Percentiles rank a stretch among this genome's conserved stretches.
phyloP scores from a whole-genome alignment of 2,888 invertebrate species.

The Lithophane semibrunnea region DNA sequence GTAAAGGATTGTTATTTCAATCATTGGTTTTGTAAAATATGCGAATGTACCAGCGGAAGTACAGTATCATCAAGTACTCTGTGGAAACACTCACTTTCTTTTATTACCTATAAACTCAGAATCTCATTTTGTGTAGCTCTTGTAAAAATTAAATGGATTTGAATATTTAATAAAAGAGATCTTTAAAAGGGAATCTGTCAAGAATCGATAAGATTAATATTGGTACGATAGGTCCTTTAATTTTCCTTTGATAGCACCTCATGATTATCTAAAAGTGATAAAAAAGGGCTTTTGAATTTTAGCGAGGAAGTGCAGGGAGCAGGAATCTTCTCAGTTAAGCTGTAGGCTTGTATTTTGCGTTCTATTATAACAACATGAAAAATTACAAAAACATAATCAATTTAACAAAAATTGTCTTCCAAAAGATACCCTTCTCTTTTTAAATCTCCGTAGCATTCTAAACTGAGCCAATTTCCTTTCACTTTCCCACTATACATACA shows the following conservation, averaged over 20 bases:
- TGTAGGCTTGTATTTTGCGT: background rate
- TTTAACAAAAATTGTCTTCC: background rate
- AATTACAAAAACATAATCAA: no score
- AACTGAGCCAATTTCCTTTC: slow-evolving; percentile 44
- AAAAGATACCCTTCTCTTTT: background rate
- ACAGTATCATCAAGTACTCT: background rate
- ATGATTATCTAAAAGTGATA: background rate
- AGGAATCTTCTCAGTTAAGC: background rate
- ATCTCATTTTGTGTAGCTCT: slow-evolving; percentile 9
- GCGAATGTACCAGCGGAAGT: background rate
- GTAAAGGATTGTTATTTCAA: background rate
- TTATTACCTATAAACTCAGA: background rate
- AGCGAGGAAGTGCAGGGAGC: background rate
- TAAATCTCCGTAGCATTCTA: background rate
- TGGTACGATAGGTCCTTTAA: slow-evolving; percentile 27
- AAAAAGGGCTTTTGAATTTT: background rate
- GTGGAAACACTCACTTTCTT: background rate
- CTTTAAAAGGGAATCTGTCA: background rate
- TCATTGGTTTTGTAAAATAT: slow-evolving; percentile 4
- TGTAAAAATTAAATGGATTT: slow-evolving; percentile 9
- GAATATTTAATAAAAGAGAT: slow-evolving; percentile 12
- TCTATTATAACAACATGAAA: background rate
- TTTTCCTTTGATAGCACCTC: slow-evolving; percentile 35
- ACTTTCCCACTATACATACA: slow-evolving; percentile 15
- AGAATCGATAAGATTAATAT: slow-evolving; percentile 45